Conservation (phyloP, 2,888 invertebrate genomes). For the Rapana venosa region DNA sequence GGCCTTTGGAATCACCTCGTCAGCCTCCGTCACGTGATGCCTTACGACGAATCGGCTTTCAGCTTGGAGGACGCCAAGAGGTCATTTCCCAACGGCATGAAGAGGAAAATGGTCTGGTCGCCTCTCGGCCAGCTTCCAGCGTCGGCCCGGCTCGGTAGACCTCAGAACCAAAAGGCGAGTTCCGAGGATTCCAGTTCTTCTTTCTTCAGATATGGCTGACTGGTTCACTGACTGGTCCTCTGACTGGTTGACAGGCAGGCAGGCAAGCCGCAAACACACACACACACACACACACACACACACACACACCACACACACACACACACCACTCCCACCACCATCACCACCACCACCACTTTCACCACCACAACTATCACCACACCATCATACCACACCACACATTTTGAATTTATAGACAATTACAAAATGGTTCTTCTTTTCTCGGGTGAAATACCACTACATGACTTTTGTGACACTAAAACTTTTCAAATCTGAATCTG, state of each 20-base stretch:
- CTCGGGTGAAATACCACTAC: too few species aligned
- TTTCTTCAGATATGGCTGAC: slow-evolving; percentile 36
- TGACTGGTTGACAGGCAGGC: too few species aligned
- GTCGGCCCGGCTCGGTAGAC: slow-evolving; percentile 28
- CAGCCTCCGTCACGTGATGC: slow-evolving; percentile 12
- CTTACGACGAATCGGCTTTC: not conserved
- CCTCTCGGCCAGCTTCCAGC: slow-evolving; percentile 41
- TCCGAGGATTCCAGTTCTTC: slow-evolving; percentile 20
- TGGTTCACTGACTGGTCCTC: not conserved
- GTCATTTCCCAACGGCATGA: slow-evolving; percentile 37
- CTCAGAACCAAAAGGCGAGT: not conserved
- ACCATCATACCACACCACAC: not conserved
- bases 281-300: not conserved
- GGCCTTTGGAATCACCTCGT: not conserved
- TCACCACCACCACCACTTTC: not conserved
- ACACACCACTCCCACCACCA: not conserved
- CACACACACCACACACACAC: not conserved
- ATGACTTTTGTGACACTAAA: too few species aligned
- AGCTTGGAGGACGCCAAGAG: not conserved
- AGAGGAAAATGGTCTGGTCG: slow-evolving; percentile 42
- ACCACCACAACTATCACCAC: not conserved
- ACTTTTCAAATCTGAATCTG: too few species aligned
- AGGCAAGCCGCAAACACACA: not conserved
- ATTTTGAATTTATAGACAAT: not conserved
- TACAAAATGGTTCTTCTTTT: too few species aligned